These are phyloP conservation scores for Trematomus bernacchii DNA, from an alignment of 2,797 vertebrate genomes.

Conservation along the genomic window DNA sequence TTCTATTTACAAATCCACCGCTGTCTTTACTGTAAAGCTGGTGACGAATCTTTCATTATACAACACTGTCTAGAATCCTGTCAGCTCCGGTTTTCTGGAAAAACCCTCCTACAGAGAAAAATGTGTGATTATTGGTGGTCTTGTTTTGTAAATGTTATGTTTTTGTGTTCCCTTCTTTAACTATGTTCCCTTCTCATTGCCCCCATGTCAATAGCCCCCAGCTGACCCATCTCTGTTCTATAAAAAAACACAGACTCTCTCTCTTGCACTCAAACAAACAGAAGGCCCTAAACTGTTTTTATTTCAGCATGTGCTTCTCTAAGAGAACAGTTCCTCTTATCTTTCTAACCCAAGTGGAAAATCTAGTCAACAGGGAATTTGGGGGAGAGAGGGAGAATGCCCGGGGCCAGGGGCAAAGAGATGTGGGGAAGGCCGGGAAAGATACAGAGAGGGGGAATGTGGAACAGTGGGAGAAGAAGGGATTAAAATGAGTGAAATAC, in stretches of 20 bases:
- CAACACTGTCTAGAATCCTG: neutral
- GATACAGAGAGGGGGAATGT: slow-evolving; percentile 11
- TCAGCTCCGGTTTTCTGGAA: slow-evolving; percentile 31
- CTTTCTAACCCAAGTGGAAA: slow-evolving; percentile 73
- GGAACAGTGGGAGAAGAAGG: slow-evolving; percentile 52
- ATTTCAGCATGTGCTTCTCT: slow-evolving; percentile 56
- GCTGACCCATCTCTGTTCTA: slow-evolving; percentile 53
- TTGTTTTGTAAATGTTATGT: neutral
- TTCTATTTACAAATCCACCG: slow-evolving; percentile 42
- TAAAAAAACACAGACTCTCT: slow-evolving; percentile 32
- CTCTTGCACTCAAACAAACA: slow-evolving; percentile 30
- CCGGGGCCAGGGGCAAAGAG: slow-evolving; percentile 17
- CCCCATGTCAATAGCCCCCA: slow-evolving; percentile 52
- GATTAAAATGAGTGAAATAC: slow-evolving; percentile 66
- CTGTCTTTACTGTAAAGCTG: slow-evolving; percentile 13
- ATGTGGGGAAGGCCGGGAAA: slow-evolving; percentile 27
- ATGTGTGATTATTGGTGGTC: slow-evolving; percentile 5
- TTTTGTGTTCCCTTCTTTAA: slow-evolving; percentile 23
- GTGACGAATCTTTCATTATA: slow-evolving; percentile 55
- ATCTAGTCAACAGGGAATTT: slow-evolving; percentile 60
- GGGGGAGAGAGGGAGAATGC: neutral
- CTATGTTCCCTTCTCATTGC: slow-evolving; percentile 39
- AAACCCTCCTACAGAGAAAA: slow-evolving; percentile 9
- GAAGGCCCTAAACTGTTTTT: slow-evolving; percentile 32
- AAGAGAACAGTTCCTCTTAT: slow-evolving; percentile 69